These are phyloP conservation scores for Cryptoblepharus egeriae DNA, from an alignment of 2,797 vertebrate species.

Conservation along the genomic window DNA sequence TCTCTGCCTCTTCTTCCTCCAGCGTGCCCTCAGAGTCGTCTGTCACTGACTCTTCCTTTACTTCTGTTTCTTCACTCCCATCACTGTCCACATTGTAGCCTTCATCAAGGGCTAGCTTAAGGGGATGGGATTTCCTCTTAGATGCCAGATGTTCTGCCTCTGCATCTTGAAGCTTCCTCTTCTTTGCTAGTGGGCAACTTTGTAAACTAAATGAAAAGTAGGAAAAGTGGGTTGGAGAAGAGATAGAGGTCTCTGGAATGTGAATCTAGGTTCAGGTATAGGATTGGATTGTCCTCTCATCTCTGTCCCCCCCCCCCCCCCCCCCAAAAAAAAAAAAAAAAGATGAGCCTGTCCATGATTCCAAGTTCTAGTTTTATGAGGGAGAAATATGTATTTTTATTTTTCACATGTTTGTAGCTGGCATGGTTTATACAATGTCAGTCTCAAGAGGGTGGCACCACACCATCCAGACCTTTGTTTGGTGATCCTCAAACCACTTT, in stretches of 20 bases:
- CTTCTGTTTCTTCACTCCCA: slow-evolving; percentile 85
- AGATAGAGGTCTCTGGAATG: background rate
- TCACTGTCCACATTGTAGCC: slow-evolving; percentile 91
- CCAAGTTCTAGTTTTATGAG: no score
- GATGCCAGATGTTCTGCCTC: slow-evolving; percentile 86
- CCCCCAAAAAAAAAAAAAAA: no score
- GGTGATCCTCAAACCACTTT: no score
- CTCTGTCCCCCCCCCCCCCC: no score
- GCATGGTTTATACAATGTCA: no score
- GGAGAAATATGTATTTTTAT: no score
- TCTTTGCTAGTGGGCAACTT: slow-evolving; percentile 93
- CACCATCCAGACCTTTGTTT: no score
- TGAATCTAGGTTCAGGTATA: background rate
- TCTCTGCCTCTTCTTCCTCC: slow-evolving; percentile 77
- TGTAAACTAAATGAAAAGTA: slow-evolving; percentile 79
- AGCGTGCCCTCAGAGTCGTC: slow-evolving; percentile 82
- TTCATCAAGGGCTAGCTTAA: slow-evolving; percentile 91
- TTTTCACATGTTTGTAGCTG: no score
- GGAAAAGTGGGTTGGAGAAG: slow-evolving; percentile 26
- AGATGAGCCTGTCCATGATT: no score
- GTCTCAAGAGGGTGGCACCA: no score
- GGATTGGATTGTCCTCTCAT: no score
- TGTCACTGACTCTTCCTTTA: slow-evolving; percentile 81
- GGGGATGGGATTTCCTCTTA: slow-evolving; percentile 91
- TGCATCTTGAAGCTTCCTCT: slow-evolving; percentile 88